Conservation (phyloP, 2,888 invertebrate species). For the Dryadula phaetusa region DNA sequence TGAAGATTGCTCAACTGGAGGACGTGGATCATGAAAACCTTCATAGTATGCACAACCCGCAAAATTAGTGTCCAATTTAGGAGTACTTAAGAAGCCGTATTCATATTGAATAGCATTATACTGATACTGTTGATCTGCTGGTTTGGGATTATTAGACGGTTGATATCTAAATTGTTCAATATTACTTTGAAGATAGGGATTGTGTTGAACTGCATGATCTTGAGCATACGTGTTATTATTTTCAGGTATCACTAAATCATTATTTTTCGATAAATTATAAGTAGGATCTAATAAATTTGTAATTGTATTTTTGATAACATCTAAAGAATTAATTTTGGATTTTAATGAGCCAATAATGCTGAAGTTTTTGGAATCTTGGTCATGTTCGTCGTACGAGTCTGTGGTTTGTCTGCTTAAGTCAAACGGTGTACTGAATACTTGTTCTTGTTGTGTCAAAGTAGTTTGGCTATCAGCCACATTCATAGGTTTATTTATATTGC, state of each 20-base stretch:
- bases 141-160: not conserved
- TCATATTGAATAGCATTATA: slow-evolving; percentile 34
- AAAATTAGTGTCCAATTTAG: not conserved
- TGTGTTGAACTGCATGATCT: slow-evolving; percentile 10
- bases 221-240: slow-evolving; percentile 40
- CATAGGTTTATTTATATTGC: slow-evolving; percentile 52
- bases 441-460: slow-evolving; percentile 46
- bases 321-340: slow-evolving; percentile 73
- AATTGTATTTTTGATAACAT: slow-evolving; percentile 76
- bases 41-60: not conserved
- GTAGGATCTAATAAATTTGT: slow-evolving; percentile 79
- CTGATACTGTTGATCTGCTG: slow-evolving; percentile 26
- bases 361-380: slow-evolving; percentile 64
- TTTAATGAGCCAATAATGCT: slow-evolving; percentile 78
- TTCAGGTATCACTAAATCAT: slow-evolving; percentile 45
- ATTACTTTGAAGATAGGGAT: slow-evolving; percentile 12
- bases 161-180: not conserved
- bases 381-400: slow-evolving; percentile 58
- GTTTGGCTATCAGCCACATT: slow-evolving; percentile 37
- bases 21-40: not conserved
- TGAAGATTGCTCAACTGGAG: not conserved
- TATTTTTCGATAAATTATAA: slow-evolving; percentile 63
- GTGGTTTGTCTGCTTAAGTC: slow-evolving; percentile 68
- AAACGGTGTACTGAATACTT: slow-evolving; percentile 63
- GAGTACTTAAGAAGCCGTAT: slow-evolving; percentile 13